Conservation (phyloP, 2,797 vertebrate species). For the Vespertilio murinus region DNA sequence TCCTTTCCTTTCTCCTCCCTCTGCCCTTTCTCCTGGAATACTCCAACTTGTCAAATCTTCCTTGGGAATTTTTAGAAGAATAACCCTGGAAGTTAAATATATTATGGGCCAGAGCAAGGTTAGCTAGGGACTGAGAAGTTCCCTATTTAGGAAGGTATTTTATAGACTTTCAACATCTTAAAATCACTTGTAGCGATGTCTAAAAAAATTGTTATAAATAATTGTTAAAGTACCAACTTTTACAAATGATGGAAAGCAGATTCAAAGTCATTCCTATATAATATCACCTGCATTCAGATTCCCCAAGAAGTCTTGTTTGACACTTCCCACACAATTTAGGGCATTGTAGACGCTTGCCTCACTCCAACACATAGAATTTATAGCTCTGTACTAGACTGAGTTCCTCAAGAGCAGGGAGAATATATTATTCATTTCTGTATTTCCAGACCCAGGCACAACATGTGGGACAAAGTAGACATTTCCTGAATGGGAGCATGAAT, state of each 20-base stretch:
- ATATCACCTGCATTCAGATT: neutral
- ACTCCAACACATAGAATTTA: neutral
- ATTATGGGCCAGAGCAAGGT: neutral
- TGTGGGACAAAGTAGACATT: neutral
- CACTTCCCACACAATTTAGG: neutral
- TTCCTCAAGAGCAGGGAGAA: neutral
- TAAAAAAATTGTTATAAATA: conserved; percentile 4
- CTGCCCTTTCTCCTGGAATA: neutral
- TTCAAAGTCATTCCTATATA: neutral
- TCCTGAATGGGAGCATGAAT: conserved; percentile 6
- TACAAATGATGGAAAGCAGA: conserved; percentile 32
- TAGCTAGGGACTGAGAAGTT: neutral
- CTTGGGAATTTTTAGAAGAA: neutral
- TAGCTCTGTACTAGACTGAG: neutral
- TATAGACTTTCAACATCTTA: neutral
- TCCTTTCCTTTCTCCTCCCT: neutral
- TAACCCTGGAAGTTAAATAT: neutral
- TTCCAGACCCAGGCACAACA: neutral
- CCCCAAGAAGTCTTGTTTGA: neutral
- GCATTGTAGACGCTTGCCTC: neutral
- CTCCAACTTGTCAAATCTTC: neutral
- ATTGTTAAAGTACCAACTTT: conserved; percentile 6
- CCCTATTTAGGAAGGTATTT: neutral
- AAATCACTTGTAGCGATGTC: neutral
- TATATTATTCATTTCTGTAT: conserved; percentile 14